Base-by-base conservation (phyloP, 37 sponge, comb jelly and placozoan species). In the Theonella swinhoei region DNA sequence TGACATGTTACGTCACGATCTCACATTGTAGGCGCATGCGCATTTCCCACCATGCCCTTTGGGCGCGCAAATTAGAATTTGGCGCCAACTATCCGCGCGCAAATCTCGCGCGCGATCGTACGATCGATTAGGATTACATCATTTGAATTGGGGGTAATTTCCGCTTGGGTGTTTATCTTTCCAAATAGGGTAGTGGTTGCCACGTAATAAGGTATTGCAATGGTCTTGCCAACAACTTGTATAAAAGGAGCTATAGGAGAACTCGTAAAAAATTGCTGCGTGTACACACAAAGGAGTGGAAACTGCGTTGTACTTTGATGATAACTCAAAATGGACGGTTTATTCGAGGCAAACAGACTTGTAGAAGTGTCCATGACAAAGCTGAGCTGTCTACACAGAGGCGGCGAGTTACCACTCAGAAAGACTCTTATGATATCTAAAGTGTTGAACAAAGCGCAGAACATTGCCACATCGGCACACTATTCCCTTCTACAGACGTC, bases 271-370 rank as follows among this genome's bases (percentile, higher is more conserved):
- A 47, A 14, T 47, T 47, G 54, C 54, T 14, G 7, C 54, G 54
- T 47, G 54, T 47, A 47, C 14, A 47, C 54, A 47, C 7, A 47
- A 7, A 47, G 11, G 54, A 47, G 11, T 7, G 14, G 14, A 47
- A 47, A 47, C 54, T 47, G n/a, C n/a, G n/a, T 47, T 47, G 54
- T 14, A 47, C 54, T 17, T 17, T 47, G 20, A 20, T 36, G 54
- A 47, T 14, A 14, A 29, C 77, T 35, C n/a, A 31, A 62, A 1
- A 92, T 92, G 92, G 87, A 92, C 24, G 66, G 88, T 19, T 84
- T 92, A 77, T 71, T 92, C 3, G 92, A 92, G 79, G 92, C 92
- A 4, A 92, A 84, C 68, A 72, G 86, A 72, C 40, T 92, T 39
- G 70, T 88, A 24, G 92, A 92, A 42, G 81, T 87, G 24, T 92